These are phyloP conservation scores for Ashinkailepas kermadecensis DNA, from an alignment of 2,888 invertebrate species.

Conservation along the genomic window DNA sequence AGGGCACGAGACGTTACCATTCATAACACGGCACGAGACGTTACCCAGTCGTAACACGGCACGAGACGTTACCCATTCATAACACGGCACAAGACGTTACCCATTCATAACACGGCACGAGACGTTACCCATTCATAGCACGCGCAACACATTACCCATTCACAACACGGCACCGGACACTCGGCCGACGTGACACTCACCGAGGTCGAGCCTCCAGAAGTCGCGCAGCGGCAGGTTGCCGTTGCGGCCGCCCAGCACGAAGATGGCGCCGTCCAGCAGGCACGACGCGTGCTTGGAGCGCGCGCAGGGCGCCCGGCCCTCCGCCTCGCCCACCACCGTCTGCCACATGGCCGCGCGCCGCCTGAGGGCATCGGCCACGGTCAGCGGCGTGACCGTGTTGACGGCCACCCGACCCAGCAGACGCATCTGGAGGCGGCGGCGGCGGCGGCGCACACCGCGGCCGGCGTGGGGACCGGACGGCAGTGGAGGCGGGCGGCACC, in stretches of 20 bases:
- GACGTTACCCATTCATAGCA: no score
- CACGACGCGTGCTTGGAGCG: conserved; percentile 77
- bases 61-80: no score
- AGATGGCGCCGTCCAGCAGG: conserved; percentile 64
- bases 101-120: no score
- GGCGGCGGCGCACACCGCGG: background rate
- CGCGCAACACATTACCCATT: no score
- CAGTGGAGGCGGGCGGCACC: no score
- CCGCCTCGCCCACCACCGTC: conserved; percentile 33
- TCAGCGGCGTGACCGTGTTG: conserved; percentile 7
- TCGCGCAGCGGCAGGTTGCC: conserved; percentile 72
- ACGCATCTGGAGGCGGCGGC: background rate
- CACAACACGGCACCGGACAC: no score
- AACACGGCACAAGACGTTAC: no score
- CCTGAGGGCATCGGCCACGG: background rate
- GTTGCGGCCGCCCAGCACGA: conserved; percentile 75
- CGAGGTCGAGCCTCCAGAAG: conserved; percentile 72
- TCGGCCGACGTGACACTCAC: conserved; percentile 44
- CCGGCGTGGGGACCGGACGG: background rate
- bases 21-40: no score
- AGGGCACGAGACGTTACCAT: no score
- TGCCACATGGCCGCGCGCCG: conserved; percentile 36
- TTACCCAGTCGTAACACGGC: no score
- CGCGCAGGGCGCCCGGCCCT: conserved; percentile 56
- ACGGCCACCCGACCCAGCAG: background rate